Evolutionary conservation across 2,797 vertebrate genomes (phyloP).

Genomic region (Pitangus sulphuratus): DNA sequence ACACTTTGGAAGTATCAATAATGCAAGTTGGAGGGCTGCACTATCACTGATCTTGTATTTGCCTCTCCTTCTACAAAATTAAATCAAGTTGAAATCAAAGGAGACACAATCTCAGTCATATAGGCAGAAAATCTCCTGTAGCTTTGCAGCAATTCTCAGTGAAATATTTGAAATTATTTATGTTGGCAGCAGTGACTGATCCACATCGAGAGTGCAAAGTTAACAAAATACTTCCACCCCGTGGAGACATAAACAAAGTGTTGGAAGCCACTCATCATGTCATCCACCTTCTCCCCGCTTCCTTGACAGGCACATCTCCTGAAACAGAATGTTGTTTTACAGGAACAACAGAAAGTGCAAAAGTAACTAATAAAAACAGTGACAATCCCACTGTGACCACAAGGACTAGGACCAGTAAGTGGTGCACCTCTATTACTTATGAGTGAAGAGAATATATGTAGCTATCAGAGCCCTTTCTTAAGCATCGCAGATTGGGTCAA

Average conservation of each 20-base stretch:
- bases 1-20: conserved; percentile 67
- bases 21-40: conserved; percentile 66
- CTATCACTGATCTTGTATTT: conserved; percentile 49
- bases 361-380: conserved; percentile 58
- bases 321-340: conserved; percentile 45
- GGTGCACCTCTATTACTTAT: conserved; percentile 16
- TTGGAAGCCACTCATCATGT: conserved; percentile 57
- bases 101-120: conserved; percentile 32
- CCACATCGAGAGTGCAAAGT: conserved; percentile 25
- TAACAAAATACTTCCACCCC: conserved; percentile 62
- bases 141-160: conserved; percentile 47
- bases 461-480: conserved; percentile 43
- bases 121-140: conserved; percentile 39
- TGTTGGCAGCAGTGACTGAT: conserved; percentile 55
- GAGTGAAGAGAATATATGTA: conserved; percentile 33
- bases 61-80: conserved; percentile 62
- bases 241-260: conserved; percentile 48
- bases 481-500: conserved; percentile 47
- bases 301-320: conserved; percentile 33
- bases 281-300: conserved; percentile 19
- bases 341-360: conserved; percentile 54
- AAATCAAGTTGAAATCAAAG: conserved; percentile 67
- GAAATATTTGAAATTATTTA: conserved; percentile 69
- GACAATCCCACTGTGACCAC: conserved; percentile 22
- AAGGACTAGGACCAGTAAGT: conserved; percentile 27